A percentile compares a stretch with the other conserved stretches of the same genome.
phyloP scores from a whole-genome alignment of 2,888 invertebrate species.

The Microchrysa polita region DNA sequence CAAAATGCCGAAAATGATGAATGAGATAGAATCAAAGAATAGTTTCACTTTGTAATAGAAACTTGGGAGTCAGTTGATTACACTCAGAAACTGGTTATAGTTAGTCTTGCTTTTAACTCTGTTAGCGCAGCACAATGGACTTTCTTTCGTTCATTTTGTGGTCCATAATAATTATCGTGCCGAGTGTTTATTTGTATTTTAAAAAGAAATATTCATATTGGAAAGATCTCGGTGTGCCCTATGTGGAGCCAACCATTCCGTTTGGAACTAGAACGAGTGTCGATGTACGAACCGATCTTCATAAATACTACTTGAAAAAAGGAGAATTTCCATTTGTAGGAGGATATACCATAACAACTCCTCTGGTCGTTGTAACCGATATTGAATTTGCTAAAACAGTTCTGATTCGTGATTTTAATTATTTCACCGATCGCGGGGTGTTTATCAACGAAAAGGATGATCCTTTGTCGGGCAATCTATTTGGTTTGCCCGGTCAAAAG shows the following conservation, averaged over 20 bases:
- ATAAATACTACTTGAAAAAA: conserved; percentile 53
- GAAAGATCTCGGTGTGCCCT: conserved; percentile 43
- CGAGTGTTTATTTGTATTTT: neutral
- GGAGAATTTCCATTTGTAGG: conserved; percentile 54
- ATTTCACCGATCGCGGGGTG: conserved; percentile 61
- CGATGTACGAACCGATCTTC: conserved; percentile 38
- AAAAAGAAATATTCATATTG: conserved; percentile 47
- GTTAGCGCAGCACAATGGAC: neutral
- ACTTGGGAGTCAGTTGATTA: neutral
- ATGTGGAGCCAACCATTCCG: conserved; percentile 45
- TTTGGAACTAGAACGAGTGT: conserved; percentile 46
- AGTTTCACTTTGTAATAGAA: neutral
- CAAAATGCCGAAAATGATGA: neutral
- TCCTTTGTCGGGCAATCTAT: conserved; percentile 59
- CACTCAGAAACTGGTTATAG: neutral
- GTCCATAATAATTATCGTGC: neutral
- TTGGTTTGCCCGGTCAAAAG: conserved; percentile 60
- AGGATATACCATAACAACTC: conserved; percentile 54
- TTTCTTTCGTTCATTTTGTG: conserved; percentile 4
- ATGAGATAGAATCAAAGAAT: neutral
- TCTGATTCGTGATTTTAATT: conserved; percentile 60
- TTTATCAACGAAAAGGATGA: conserved; percentile 58
- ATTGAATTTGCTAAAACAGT: conserved; percentile 58
- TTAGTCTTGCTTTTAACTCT: neutral
- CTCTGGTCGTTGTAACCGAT: conserved; percentile 54